Evolutionary conservation across 2,113 vertebrate species (phyloP).

Genomic region (Tetraodon nigroviridis): DNA sequence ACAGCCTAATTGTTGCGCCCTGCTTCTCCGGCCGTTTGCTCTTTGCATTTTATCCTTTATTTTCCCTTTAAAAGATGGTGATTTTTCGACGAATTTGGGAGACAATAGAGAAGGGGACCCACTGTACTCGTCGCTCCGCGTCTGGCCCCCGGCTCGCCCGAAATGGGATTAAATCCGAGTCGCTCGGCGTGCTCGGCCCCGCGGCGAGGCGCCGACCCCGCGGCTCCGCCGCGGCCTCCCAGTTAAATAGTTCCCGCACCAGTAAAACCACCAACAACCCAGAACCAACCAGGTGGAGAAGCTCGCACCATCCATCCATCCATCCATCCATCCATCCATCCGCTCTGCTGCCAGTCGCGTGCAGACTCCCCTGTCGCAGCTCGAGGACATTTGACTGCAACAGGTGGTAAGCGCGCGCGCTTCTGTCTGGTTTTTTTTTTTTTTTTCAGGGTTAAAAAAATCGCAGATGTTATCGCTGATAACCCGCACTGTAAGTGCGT

Average conservation of each 20-base stretch:
- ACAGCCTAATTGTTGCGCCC: background rate
- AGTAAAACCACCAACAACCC: background rate
- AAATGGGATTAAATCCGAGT: slow-evolving; percentile 54
- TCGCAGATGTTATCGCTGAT: slow-evolving; percentile 62
- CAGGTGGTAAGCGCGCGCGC: slow-evolving; percentile 75
- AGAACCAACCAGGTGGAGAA: background rate
- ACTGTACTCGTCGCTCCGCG: slow-evolving; percentile 17
- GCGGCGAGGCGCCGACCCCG: no score
- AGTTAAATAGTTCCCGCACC: no score
- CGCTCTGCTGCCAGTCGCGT: slow-evolving; percentile 50
- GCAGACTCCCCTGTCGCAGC: slow-evolving; percentile 51
- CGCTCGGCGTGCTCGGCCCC: no score
- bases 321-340: slow-evolving; percentile 28
- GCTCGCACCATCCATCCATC: background rate
- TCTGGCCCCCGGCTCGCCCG: slow-evolving; percentile 26
- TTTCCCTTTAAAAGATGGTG: background rate
- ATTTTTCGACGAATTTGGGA: no score
- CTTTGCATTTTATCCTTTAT: background rate
- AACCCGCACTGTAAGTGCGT: slow-evolving; percentile 22
- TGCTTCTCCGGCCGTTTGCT: no score
- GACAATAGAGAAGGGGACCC: slow-evolving; percentile 2
- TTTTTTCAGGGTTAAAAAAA: slow-evolving; percentile 4
- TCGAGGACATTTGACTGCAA: slow-evolving; percentile 72
- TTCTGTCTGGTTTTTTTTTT: slow-evolving; percentile 34
- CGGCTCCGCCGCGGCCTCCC: no score